Conservation (phyloP, 2,797 vertebrate species). For the Hemibagrus guttatus region DNA sequence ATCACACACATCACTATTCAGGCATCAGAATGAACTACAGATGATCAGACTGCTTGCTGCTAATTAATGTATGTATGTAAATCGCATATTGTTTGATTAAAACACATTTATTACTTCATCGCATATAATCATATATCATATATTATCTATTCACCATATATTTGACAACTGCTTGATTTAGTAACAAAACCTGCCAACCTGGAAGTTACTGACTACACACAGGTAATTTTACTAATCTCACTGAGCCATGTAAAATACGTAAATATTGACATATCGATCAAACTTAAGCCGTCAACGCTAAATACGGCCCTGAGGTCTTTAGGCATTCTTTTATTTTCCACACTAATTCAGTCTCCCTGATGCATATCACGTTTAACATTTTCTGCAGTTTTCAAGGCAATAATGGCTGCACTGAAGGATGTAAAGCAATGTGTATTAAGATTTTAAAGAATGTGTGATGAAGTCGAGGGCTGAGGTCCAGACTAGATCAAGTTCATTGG, state of each 20-base stretch:
- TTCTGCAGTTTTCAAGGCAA: neutral
- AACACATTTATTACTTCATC: neutral
- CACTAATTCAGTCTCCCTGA: neutral
- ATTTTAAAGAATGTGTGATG: neutral
- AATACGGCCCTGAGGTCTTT: conserved; percentile 23
- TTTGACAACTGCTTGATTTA: neutral
- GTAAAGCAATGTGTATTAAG: neutral
- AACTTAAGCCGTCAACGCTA: conserved; percentile 3
- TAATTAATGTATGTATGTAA: neutral
- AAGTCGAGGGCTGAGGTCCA: neutral
- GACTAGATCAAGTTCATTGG: neutral
- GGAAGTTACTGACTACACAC: neutral
- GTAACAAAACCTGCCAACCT: neutral
- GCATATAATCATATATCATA: neutral
- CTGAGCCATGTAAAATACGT: neutral
- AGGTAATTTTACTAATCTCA: neutral
- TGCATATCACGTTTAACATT: conserved; percentile 6
- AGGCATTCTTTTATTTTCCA: conserved; percentile 13
- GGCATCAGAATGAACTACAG: neutral
- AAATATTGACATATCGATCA: conserved; percentile 25
- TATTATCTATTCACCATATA: neutral
- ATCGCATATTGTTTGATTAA: neutral
- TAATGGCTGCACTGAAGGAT: neutral
- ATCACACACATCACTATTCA: neutral
- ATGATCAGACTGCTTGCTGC: neutral